Base-by-base conservation (phyloP, 1,140 invertebrate species). In the Mamestra configurata region DNA sequence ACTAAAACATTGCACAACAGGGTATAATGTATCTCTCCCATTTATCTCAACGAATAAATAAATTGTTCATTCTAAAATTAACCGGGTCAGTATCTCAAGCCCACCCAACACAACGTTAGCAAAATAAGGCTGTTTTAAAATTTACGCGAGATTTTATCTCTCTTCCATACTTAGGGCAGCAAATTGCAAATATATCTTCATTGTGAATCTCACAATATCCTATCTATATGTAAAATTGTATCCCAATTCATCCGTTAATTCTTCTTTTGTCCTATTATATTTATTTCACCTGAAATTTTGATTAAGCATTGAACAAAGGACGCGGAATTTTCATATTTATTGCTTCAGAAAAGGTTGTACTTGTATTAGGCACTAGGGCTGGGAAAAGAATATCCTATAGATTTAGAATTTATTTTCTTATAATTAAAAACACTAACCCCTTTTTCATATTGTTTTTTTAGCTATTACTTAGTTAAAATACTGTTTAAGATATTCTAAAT, bases 161-260 rank as follows among this genome's bases (percentile, higher is more conserved):
- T 8, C 20, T 46, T 46, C 64, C 20, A 3, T 68, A 24, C 64
- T 49, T 71, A 51, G 20, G 46, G 8, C 24, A 6, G 51, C 71
- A 59, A 73, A 73, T 73, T 73, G 51, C 35, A 59, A 59, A 73
- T 73, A 73, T 73, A 73, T 73, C 71, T 73, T 43, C 51, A 53
- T 24, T 53, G 53, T 24, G 35, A 4, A 76, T 76, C 51, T 55
- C 71, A 13, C n/a, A 64, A 64, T 76, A 31, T 13, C 37, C 73
- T 31, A 76, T 76, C 24, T 76, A 64, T 76, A 76, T 76, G 73
- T 59, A 31, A 76, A 76, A 55, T 59, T 72, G 22, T 10, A 27
- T 35, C 11, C 57, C 24, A 11, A 18, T 46, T 61, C 37, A 51
- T 27, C 7, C 20, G 57, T 61, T 64, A 61, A 76, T 61, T 20